phyloP scores from a whole-genome alignment of 2,888 invertebrate genomes.

The Heliconius cydno region DNA sequence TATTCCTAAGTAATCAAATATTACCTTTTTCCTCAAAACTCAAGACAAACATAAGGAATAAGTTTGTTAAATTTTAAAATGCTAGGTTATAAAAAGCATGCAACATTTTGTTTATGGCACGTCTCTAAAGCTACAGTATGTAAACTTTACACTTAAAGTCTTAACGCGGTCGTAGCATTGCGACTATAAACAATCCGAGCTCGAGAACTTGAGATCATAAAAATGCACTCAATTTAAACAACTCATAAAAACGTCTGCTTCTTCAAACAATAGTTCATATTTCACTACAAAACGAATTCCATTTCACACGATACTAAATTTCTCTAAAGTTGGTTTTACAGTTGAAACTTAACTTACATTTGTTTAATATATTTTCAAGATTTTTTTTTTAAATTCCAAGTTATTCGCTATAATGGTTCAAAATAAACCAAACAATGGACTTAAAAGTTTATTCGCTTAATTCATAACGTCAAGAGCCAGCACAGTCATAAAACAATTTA shows the following conservation, averaged over 20 bases:
- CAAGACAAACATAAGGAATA: neutral
- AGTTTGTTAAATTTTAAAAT: neutral
- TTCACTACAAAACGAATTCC: conserved; percentile 45
- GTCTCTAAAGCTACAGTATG: conserved; percentile 23
- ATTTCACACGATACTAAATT: conserved; percentile 31
- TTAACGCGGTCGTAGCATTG: conserved; percentile 19
- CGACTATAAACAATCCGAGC: conserved; percentile 36
- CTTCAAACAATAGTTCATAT: conserved; percentile 50
- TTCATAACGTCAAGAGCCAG: conserved; percentile 70
- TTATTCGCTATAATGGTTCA: conserved; percentile 20
- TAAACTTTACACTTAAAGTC: conserved; percentile 21
- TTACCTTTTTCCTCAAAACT: neutral
- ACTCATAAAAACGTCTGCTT: conserved; percentile 51
- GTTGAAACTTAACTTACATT: conserved; percentile 17
- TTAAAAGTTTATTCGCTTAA: conserved; percentile 60
- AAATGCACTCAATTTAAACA: conserved; percentile 51
- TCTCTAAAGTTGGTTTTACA: conserved; percentile 26
- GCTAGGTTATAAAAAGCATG: neutral
- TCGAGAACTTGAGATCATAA: conserved; percentile 46
- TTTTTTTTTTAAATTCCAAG: neutral
- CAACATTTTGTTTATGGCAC: conserved; percentile 11
- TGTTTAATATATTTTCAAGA: neutral
- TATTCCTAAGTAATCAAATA: neutral
- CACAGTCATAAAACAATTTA: conserved; percentile 72
- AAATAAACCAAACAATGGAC: conserved; percentile 41